These are phyloP conservation scores for Alosa alosa DNA, from an alignment of 2,113 vertebrate species.

Conservation along the genomic window DNA sequence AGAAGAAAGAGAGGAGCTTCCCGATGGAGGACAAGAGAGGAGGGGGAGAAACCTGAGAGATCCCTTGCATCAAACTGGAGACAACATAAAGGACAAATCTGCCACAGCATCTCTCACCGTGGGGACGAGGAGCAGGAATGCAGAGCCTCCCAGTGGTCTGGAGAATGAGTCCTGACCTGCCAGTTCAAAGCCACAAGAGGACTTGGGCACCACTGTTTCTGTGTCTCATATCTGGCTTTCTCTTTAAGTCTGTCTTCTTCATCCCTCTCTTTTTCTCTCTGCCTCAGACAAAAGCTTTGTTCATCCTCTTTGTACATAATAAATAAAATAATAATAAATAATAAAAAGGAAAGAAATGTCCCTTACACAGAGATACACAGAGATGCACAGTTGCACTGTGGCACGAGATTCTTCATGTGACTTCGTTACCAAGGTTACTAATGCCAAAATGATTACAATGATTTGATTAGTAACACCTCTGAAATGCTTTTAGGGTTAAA, in stretches of 20 bases:
- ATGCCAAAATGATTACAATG: background rate
- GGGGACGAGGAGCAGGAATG: background rate
- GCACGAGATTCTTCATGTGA: background rate
- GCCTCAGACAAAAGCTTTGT: conserved; percentile 38
- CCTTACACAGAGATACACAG: conserved; percentile 27
- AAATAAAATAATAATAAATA: background rate
- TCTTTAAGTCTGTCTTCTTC: background rate
- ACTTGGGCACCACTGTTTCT: conserved; percentile 18
- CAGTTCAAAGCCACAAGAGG: conserved; percentile 41
- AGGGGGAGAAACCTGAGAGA: conserved; percentile 38
- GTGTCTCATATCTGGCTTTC: background rate
- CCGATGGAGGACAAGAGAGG: conserved; percentile 63
- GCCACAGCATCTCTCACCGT: conserved; percentile 21
- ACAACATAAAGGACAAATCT: conserved; percentile 55
- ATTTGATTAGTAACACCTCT: background rate
- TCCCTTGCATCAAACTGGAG: conserved; percentile 50
- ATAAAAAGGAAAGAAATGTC: conserved; percentile 26
- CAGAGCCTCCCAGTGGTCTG: conserved; percentile 21
- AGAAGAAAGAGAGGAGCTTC: conserved; percentile 56
- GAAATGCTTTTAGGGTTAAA: background rate
- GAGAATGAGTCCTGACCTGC: conserved; percentile 36
- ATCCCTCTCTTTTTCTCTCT: background rate
- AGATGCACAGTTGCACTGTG: conserved; percentile 23
- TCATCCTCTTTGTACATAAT: conserved; percentile 36
- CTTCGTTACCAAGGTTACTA: background rate